Base-by-base conservation (phyloP, 2,113 vertebrate genomes). In the Corythornis cristatus region DNA sequence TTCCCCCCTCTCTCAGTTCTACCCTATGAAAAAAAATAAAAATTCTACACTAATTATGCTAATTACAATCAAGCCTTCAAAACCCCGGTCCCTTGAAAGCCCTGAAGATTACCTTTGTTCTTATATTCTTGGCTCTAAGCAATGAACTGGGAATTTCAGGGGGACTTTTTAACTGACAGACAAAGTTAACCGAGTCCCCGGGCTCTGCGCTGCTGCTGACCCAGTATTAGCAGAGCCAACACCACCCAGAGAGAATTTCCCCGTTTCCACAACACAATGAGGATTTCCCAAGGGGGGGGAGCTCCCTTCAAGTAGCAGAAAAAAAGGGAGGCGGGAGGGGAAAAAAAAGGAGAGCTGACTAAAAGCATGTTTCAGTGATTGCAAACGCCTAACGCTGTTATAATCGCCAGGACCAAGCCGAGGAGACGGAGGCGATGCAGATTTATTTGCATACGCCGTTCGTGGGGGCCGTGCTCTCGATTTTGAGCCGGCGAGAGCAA, bases 21-120 rank as follows among this genome's bases (percentile, higher is more conserved):
- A 86, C 29, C 72, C 90, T 37, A 70, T 35, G 40, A 46, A 88
- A 95, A 88, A 95, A 97, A 96, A 88, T 64, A 86, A 82, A 50
- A 96, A 95, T 86, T 91, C 93, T 86, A 42, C 81, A 64, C 92
- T 83, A 86, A 88, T 90, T 96, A 96, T 82, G 82, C 90, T 82
- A 92, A 93, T 95, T 88, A 88, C n/a, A 88, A 93, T 75, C 88
- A 91, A 80, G 75, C 64, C 66, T 86, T 89, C 83, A 61, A 76
- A 79, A 66, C 22, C 13, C 12, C 1, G 67, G 40, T 88, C 74
- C 83, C 80, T 66, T 22, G 26, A 81, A 96, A 97, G 92, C 89
- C 76, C 88, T 66, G 58, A 77, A 83, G 73, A 79, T 78, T 83
- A 90, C 71, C 93, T 96, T 96, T 96, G 93, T 94, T 95, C 93